These are phyloP conservation scores for Hypotaenidia okinawae DNA, from an alignment of 2,797 vertebrate species.

Conservation along the genomic window DNA sequence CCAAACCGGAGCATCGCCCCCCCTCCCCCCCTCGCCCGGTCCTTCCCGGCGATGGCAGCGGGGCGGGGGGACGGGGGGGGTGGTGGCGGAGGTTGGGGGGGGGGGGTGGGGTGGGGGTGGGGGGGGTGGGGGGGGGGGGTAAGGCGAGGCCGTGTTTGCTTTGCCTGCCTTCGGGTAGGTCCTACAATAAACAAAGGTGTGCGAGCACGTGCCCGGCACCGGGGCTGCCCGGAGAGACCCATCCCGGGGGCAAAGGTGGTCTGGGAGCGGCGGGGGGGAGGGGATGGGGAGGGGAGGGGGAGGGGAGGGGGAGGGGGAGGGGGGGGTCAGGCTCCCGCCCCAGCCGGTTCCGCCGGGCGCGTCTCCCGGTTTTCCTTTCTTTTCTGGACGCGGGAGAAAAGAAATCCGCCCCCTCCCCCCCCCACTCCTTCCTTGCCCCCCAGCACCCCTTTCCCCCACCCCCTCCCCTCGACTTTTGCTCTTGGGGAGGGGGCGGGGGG, in stretches of 20 bases:
- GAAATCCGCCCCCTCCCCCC: not conserved
- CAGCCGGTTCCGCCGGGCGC: not conserved
- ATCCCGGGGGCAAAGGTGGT: slow-evolving; percentile 18
- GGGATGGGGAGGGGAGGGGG: too few species aligned
- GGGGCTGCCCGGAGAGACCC: not conserved
- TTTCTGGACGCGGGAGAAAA: not conserved
- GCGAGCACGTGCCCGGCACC: not conserved
- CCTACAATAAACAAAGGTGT: slow-evolving; percentile 8
- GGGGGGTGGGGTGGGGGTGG: not conserved
- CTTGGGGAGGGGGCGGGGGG: too few species aligned
- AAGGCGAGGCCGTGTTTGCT: not conserved
- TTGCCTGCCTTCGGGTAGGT: not conserved
- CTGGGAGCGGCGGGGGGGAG: not conserved
- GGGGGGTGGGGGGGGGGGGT: not conserved
- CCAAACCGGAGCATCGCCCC: not conserved
- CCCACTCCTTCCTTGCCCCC: too few species aligned
- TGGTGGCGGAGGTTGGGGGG: too few species aligned
- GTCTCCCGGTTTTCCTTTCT: not conserved
- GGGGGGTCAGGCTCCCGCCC: not conserved
- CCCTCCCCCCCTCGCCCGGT: not conserved
- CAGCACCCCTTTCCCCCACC: too few species aligned
- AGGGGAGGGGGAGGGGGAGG: too few species aligned
- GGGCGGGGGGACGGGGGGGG: too few species aligned
- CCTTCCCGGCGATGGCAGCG: not conserved
- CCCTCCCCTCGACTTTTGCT: too few species aligned